Conservation (phyloP, 2,888 invertebrate species). For the Oscheius myriophilus region DNA sequence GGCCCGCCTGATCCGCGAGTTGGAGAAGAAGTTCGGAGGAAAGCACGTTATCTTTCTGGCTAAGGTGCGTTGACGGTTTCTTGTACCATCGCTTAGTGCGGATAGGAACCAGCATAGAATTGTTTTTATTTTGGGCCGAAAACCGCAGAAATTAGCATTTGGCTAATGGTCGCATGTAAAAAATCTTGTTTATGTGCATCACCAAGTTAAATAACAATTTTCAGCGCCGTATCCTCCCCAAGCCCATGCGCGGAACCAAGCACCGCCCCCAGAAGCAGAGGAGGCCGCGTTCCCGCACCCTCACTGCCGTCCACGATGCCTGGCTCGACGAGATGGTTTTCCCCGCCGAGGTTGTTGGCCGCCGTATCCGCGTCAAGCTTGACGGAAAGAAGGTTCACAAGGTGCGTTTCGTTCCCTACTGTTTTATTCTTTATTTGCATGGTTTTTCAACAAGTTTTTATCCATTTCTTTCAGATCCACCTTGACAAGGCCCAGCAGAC, state of each 20-base stretch:
- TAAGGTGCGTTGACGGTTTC: conserved; percentile 58
- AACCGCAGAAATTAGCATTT: not conserved
- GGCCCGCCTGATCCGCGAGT: conserved; percentile 91
- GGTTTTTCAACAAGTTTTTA: not conserved
- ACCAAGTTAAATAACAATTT: conserved; percentile 26
- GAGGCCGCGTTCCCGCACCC: conserved; percentile 82
- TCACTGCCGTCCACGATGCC: conserved; percentile 96
- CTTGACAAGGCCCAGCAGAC: conserved; percentile 98
- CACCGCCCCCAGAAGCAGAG: conserved; percentile 78
- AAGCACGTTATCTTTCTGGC: conserved; percentile 98
- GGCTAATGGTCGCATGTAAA: not conserved
- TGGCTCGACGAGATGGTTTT: conserved; percentile 96
- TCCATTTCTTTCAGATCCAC: conserved; percentile 55
- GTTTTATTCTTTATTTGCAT: not conserved
- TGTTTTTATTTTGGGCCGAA: not conserved
- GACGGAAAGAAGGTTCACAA: conserved; percentile 96
- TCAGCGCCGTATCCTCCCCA: conserved; percentile 95
- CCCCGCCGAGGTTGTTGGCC: conserved; percentile 99
- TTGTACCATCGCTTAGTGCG: not conserved
- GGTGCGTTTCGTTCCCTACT: conserved; percentile 52
- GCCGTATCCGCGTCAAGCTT: conserved; percentile 91
- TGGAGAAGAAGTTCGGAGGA: conserved; percentile 99
- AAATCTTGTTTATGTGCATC: not conserved
- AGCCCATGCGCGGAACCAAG: conserved; percentile 88
- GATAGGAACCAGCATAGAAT: not conserved